These are phyloP conservation scores for Tangachromis dhanisi DNA, from an alignment of 2,113 vertebrate species.

Conservation along the genomic window DNA sequence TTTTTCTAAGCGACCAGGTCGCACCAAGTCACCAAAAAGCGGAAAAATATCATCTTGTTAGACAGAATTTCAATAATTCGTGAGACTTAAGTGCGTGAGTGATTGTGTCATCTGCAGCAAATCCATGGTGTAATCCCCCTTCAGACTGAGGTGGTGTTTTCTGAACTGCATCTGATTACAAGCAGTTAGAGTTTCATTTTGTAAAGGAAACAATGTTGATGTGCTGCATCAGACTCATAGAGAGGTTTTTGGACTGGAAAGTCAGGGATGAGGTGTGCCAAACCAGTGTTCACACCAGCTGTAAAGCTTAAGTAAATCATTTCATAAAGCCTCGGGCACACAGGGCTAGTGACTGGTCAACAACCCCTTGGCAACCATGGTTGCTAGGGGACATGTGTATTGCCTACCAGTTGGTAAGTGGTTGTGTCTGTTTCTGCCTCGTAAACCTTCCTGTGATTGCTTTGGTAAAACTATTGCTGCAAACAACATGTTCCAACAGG, in stretches of 20 bases:
- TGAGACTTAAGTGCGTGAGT: background rate
- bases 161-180: background rate
- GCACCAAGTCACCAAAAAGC: background rate
- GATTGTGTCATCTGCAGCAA: background rate
- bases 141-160: background rate
- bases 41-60: fast-evolving
- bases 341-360: fast-evolving
- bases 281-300: background rate
- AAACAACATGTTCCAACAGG: background rate
- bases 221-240: background rate
- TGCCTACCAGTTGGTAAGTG: background rate
- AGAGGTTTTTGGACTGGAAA: background rate
- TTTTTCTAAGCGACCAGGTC: background rate
- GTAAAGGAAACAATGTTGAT: background rate
- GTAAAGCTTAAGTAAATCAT: background rate
- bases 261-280: background rate
- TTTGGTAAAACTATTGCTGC: background rate
- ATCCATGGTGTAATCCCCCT: background rate
- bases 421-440: background rate
- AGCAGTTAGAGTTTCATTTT: background rate
- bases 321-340: background rate
- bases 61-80: background rate
- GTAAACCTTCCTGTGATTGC: fast-evolving
- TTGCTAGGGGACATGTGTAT: background rate
- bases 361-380: background rate